Percentiles rank a stretch among this genome's conserved stretches.
Conservation (phyloP, 2,797 vertebrate species). For the Neomorphus geoffroyi region DNA sequence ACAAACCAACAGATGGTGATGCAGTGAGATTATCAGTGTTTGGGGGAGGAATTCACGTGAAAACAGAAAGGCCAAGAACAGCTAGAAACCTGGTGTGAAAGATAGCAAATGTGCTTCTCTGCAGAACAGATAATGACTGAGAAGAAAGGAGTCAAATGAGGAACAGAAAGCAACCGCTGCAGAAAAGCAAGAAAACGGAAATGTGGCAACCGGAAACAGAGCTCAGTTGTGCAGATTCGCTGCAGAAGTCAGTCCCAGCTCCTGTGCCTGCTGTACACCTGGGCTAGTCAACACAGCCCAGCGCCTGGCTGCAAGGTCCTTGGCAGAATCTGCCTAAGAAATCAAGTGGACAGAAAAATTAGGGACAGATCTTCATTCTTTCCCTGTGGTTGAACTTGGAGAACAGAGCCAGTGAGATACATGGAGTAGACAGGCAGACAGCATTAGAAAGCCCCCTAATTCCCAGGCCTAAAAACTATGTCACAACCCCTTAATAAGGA, state of each 20-base stretch:
- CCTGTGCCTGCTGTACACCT: rapidly evolving
- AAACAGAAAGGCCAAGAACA: slow-evolving; percentile 21
- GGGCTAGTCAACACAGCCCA: not conserved
- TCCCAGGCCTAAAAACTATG: not conserved
- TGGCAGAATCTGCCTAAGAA: not conserved
- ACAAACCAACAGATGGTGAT: not conserved
- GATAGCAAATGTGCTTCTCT: slow-evolving; percentile 20
- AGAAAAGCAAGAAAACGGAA: not conserved
- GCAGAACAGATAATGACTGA: not conserved
- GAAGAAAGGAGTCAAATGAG: slow-evolving; percentile 1
- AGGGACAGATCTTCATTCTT: not conserved
- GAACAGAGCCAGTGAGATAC: not conserved
- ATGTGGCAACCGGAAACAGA: not conserved
- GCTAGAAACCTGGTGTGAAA: slow-evolving; percentile 30
- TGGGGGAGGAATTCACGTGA: not conserved
- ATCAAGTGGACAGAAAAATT: not conserved
- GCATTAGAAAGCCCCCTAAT: not conserved
- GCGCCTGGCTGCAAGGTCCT: not conserved
- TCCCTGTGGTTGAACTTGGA: not conserved
- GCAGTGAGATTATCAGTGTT: slow-evolving; percentile 4
- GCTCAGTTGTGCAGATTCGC: rapidly evolving
- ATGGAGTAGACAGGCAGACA: not conserved
- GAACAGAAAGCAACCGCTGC: not conserved
- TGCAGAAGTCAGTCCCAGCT: not conserved
- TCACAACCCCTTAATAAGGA: not conserved